Conservation (phyloP, 2,113 vertebrate species). For the Cricetomys ansorgei region DNA sequence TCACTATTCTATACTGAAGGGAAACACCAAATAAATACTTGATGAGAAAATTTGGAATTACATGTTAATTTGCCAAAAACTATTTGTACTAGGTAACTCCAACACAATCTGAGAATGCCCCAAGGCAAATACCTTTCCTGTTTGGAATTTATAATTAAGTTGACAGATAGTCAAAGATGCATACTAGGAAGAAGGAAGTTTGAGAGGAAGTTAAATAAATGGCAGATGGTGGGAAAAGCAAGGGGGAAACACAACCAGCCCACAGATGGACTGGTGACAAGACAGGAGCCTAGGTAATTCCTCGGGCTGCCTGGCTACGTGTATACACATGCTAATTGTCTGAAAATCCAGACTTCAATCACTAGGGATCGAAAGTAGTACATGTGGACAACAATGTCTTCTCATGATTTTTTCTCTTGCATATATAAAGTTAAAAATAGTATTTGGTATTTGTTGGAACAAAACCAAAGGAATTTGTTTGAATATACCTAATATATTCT, state of each 20-base stretch:
- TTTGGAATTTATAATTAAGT: slow-evolving; percentile 21
- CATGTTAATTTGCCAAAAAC: slow-evolving; percentile 20
- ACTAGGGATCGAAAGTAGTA: background rate
- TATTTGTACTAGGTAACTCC: background rate
- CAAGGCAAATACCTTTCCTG: background rate
- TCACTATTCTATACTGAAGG: background rate
- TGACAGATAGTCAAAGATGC: background rate
- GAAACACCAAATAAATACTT: slow-evolving; percentile 24
- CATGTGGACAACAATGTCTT: background rate
- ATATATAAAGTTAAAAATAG: background rate
- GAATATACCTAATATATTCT: slow-evolving; percentile 69
- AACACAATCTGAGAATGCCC: background rate
- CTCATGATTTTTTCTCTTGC: slow-evolving; percentile 37
- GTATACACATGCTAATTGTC: background rate
- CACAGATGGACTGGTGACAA: background rate
- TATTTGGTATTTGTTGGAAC: background rate
- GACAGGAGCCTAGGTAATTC: background rate
- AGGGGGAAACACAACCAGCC: background rate
- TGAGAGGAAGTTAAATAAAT: background rate
- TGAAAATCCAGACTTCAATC: slow-evolving; percentile 18
- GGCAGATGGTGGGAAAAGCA: background rate
- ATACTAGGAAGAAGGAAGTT: background rate
- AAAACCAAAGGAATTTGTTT: slow-evolving; percentile 1
- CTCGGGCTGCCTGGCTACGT: background rate
- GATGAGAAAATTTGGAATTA: background rate